These are phyloP conservation scores for Iphiclides podalirius DNA, from an alignment of 2,888 invertebrate genomes.

Conservation along the genomic window DNA sequence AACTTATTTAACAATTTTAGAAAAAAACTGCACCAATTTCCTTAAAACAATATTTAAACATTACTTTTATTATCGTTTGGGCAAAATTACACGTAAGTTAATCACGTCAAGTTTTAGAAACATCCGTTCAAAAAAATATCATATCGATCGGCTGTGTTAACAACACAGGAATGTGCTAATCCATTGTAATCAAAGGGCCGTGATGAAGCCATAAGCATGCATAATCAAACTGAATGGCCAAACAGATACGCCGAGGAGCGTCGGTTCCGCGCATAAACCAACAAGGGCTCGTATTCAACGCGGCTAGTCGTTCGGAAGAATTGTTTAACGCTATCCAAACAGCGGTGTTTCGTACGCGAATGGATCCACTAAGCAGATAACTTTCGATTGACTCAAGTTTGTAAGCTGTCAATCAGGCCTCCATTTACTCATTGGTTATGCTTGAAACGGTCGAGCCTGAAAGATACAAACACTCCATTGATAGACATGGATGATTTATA, in stretches of 20 bases:
- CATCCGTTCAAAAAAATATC: not conserved
- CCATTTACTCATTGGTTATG: slow-evolving; percentile 5
- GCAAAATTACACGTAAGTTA: too few relatives aligned
- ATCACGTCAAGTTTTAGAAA: too few relatives aligned
- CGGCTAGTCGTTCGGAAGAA: slow-evolving; percentile 71
- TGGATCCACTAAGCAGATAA: slow-evolving; percentile 76
- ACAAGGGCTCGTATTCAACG: slow-evolving; percentile 62
- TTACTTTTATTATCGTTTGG: too few relatives aligned
- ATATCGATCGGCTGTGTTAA: slow-evolving; percentile 1
- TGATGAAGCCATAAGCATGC: slow-evolving; percentile 55
- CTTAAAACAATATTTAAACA: too few relatives aligned
- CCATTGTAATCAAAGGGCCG: slow-evolving; percentile 23
- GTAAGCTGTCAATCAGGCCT: slow-evolving; percentile 67
- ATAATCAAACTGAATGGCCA: slow-evolving; percentile 69
- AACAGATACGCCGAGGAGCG: slow-evolving; percentile 53
- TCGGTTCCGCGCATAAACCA: slow-evolving; percentile 50
- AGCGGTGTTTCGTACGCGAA: slow-evolving; percentile 62
- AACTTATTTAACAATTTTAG: too few relatives aligned
- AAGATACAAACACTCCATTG: not conserved
- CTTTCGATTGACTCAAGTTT: slow-evolving; percentile 60
- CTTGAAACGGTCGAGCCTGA: not conserved
- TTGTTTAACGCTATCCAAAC: slow-evolving; percentile 78
- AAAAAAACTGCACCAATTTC: too few relatives aligned
- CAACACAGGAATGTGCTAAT: slow-evolving; percentile 24
- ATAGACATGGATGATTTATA: not conserved